Evolutionary conservation across 2,888 invertebrate genomes (phyloP).

Genomic region (Cynaeus angustus): DNA sequence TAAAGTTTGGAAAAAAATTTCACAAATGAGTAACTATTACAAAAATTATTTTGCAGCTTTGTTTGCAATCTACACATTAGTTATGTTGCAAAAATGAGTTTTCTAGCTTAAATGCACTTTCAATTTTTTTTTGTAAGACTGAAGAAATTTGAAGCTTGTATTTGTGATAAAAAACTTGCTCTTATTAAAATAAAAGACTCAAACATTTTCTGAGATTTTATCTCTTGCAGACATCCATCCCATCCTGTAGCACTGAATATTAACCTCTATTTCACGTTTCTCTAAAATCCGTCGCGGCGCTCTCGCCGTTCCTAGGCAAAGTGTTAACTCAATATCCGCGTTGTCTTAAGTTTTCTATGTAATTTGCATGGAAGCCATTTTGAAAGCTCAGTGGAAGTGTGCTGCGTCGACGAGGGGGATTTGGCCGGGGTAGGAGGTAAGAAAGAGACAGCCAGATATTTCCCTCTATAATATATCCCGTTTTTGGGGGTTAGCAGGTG

Average conservation of each 20-base stretch:
- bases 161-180: too few species aligned
- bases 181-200: too few species aligned
- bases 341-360: constrained; percentile 72
- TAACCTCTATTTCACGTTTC: constrained; percentile 52
- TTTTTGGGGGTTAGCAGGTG: constrained; percentile 48
- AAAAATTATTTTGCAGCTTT: too few species aligned
- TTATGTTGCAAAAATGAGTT: too few species aligned
- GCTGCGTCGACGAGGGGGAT: constrained; percentile 46
- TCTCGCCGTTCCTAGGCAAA: constrained; percentile 57
- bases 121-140: too few species aligned
- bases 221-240: background rate
- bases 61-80: too few species aligned
- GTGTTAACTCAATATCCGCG: constrained; percentile 71
- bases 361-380: constrained; percentile 72
- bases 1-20: too few species aligned
- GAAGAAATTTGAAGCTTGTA: too few species aligned
- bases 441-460: constrained; percentile 44
- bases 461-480: constrained; percentile 44
- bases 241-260: constrained; percentile 45
- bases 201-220: background rate
- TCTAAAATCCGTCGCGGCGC: constrained; percentile 42
- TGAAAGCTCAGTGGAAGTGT: constrained; percentile 67
- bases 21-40: too few species aligned
- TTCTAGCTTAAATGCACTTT: too few species aligned
- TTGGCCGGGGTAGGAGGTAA: constrained; percentile 28